These are phyloP conservation scores for Nycticorax nycticorax DNA, from an alignment of 2,113 vertebrate genomes.

Conservation along the genomic window DNA sequence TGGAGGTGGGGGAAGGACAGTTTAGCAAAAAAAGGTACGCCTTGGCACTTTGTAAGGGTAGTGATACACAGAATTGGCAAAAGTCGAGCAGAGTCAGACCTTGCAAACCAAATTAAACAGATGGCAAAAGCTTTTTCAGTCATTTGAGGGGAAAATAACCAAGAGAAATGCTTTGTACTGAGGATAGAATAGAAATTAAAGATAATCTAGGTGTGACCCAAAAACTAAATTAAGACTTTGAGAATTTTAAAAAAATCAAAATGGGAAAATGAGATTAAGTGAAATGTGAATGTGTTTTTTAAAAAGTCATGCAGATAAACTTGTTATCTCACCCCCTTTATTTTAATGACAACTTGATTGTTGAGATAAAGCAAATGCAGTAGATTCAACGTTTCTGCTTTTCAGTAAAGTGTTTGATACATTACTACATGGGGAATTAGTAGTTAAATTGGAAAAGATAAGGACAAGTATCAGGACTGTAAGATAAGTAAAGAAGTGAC, in stretches of 20 bases:
- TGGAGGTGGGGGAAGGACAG: not conserved
- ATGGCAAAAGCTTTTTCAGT: not conserved
- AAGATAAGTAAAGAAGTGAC: constrained; percentile 43
- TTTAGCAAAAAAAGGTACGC: not conserved
- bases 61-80: not conserved
- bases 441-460: constrained; percentile 60
- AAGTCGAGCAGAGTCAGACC: not conserved
- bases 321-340: not conserved
- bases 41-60: not conserved
- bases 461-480: constrained; percentile 6
- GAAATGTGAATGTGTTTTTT: not conserved
- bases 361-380: not conserved
- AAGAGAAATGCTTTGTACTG: not conserved
- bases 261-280: not conserved
- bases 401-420: not conserved
- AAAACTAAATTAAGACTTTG: not conserved
- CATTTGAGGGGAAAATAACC: not conserved
- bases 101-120: not conserved
- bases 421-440: constrained; percentile 39
- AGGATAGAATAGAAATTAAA: constrained; percentile 10
- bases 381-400: not conserved
- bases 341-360: not conserved
- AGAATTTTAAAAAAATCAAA: not conserved
- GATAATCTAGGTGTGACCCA: not conserved
- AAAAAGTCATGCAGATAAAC: not conserved